Evolutionary conservation across 2,888 invertebrate species (phyloP).

Genomic region (Branchipolynoe longqiensis): DNA sequence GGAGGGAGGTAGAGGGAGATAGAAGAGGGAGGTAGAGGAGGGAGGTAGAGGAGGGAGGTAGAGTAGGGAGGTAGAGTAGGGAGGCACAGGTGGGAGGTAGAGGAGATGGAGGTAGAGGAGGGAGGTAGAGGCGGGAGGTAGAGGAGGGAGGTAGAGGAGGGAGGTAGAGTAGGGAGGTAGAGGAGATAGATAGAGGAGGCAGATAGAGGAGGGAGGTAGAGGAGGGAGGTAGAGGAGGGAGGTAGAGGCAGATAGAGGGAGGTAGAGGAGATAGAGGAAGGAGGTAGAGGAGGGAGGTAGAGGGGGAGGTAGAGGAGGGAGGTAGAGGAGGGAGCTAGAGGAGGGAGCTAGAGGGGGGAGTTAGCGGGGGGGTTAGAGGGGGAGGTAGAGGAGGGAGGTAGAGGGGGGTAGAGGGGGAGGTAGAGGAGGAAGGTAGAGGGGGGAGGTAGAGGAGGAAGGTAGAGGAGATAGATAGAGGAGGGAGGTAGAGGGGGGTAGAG

Average conservation of each 20-base stretch:
- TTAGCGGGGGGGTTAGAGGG: too few relatives aligned
- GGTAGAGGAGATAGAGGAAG: too few relatives aligned
- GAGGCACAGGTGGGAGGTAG: neutral
- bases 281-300: too few relatives aligned
- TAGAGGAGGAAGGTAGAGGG: neutral
- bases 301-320: too few relatives aligned
- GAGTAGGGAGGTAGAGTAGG: neutral
- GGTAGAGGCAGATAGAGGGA: too few relatives aligned
- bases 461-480: neutral
- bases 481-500: neutral
- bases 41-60: neutral
- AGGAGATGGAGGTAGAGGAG: neutral
- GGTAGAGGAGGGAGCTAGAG: too few relatives aligned
- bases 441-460: neutral
- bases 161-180: too few relatives aligned
- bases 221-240: too few relatives aligned
- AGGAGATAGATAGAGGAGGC: too few relatives aligned
- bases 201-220: neutral
- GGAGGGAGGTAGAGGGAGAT: neutral
- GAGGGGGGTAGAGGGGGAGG: neutral
- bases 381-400: neutral
- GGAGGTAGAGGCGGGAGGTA: neutral
- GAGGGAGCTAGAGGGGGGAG: too few relatives aligned
- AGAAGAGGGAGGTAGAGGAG: neutral
- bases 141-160: neutral